Conservation (phyloP, 1,140 invertebrate species). For the Monomorium pharaonis region DNA sequence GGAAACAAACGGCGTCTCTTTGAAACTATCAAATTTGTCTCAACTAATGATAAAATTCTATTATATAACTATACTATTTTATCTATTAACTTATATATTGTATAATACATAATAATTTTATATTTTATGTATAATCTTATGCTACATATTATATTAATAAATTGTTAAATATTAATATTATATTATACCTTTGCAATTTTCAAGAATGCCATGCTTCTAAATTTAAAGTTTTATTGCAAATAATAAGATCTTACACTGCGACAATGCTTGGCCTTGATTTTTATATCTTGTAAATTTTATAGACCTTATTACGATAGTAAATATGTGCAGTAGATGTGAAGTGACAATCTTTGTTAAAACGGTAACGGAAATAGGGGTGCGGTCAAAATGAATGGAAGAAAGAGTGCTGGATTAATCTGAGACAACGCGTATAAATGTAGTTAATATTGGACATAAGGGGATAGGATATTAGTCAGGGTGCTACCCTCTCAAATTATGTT, state of each 20-base stretch:
- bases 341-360: slow-evolving; percentile 31
- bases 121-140: too few species aligned
- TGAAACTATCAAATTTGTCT: neutral
- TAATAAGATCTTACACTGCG: neutral
- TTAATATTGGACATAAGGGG: slow-evolving; percentile 62
- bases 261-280: neutral
- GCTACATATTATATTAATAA: too few species aligned
- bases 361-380: slow-evolving; percentile 50
- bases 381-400: slow-evolving; percentile 76
- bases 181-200: neutral
- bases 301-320: slow-evolving; percentile 32
- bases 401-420: slow-evolving; percentile 83
- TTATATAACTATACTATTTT: too few species aligned
- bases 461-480: slow-evolving; percentile 53
- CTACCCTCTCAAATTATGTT: slow-evolving; percentile 75
- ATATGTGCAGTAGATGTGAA: slow-evolving; percentile 39
- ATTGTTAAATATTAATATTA: neutral
- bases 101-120: too few species aligned
- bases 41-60: neutral
- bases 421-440: slow-evolving; percentile 78
- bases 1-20: neutral
- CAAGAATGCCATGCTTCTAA: neutral
- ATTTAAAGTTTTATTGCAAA: neutral
- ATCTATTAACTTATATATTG: neutral
- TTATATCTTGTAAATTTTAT: neutral